Conservation (phyloP, 2,797 vertebrate species). For the Sebastes aleutianus region DNA sequence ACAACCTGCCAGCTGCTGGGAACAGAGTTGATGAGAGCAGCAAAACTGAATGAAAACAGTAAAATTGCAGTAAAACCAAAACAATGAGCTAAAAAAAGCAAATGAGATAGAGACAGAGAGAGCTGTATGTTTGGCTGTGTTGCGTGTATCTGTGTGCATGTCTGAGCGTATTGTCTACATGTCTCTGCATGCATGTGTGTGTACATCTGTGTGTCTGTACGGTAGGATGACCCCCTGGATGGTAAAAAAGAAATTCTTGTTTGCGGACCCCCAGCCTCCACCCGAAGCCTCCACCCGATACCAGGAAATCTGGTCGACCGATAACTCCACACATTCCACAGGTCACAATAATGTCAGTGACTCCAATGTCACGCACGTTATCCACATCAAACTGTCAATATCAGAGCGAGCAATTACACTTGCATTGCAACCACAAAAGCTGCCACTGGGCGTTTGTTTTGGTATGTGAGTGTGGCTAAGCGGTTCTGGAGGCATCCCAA, state of each 20-base stretch:
- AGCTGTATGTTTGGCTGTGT: neutral
- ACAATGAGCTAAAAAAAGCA: neutral
- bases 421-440: neutral
- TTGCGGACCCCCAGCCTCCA: constrained; percentile 23
- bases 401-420: neutral
- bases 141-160: neutral
- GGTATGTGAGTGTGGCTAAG: neutral
- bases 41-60: neutral
- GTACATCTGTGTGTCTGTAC: neutral
- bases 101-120: neutral
- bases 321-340: constrained; percentile 49
- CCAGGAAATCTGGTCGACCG: constrained; percentile 48
- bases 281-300: constrained; percentile 14
- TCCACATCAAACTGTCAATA: constrained; percentile 23
- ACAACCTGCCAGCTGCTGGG: no score
- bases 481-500: neutral
- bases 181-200: neutral
- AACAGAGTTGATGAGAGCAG: neutral
- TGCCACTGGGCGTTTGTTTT: neutral
- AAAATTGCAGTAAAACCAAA: neutral
- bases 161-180: neutral
- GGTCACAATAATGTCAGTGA: constrained; percentile 34
- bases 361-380: constrained; percentile 4
- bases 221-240: constrained; percentile 29
- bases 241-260: constrained; percentile 37